These are phyloP conservation scores for Trichacis sp. DNA, from an alignment of 2,888 invertebrate genomes.

Conservation along the genomic window DNA sequence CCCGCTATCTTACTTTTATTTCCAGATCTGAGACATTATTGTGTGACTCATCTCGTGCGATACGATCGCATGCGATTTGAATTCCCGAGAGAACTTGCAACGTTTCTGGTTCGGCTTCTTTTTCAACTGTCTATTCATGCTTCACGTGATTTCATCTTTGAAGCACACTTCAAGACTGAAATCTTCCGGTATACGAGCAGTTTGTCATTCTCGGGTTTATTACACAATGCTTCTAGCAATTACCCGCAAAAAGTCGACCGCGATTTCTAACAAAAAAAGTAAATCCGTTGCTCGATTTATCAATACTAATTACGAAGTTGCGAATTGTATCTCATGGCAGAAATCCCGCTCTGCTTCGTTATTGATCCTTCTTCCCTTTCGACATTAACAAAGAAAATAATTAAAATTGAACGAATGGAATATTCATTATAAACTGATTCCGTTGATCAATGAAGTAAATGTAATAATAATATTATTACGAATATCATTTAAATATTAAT, in stretches of 20 bases:
- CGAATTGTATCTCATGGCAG: no score
- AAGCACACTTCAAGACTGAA: constrained; percentile 15
- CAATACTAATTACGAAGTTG: no score
- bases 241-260: neutral
- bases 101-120: constrained; percentile 18
- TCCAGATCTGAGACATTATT: constrained; percentile 15
- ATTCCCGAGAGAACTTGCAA: constrained; percentile 32
- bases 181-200: no score
- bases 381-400: no score
- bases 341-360: neutral
- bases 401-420: no score
- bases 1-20: constrained; percentile 15
- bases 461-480: no score
- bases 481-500: no score
- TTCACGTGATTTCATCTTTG: constrained; percentile 29
- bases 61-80: constrained; percentile 24
- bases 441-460: no score
- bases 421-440: no score
- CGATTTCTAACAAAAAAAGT: no score
- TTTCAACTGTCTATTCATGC: constrained; percentile 21
- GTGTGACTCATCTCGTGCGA: constrained; percentile 24
- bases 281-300: no score
- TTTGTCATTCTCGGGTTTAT: constrained; percentile 24
- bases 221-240: constrained; percentile 16
- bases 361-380: no score